A percentile compares a stretch with the other conserved stretches of the same genome.
Evolutionary conservation across 2,888 invertebrate species (phyloP).

Genomic region (Entomobrya proxima): DNA sequence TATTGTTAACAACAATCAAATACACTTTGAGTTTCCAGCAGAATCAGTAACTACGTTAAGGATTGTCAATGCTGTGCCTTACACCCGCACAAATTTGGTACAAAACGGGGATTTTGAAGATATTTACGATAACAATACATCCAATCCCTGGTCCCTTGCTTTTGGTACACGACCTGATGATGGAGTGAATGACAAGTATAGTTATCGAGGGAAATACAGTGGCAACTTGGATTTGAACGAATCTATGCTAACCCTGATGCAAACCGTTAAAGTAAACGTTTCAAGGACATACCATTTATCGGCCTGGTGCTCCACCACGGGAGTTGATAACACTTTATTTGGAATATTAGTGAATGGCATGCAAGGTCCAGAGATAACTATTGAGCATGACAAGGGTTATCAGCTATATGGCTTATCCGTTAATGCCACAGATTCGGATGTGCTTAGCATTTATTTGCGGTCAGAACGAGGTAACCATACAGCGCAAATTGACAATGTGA

Average conservation of each 20-base stretch:
- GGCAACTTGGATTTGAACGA: slow-evolving; percentile 59
- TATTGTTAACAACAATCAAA: not conserved
- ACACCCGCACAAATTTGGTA: slow-evolving; percentile 47
- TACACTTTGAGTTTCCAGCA: slow-evolving; percentile 59
- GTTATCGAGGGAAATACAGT: slow-evolving; percentile 58
- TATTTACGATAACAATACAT: not conserved
- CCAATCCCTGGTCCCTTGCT: slow-evolving; percentile 46
- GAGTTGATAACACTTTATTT: slow-evolving; percentile 54
- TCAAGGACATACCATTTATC: slow-evolving; percentile 58
- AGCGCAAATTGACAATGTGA: slow-evolving; percentile 68
- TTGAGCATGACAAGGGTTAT: slow-evolving; percentile 52
- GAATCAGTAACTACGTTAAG: slow-evolving; percentile 71
- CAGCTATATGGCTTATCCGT: slow-evolving; percentile 61
- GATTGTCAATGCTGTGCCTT: not conserved
- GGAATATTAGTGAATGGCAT: slow-evolving; percentile 64
- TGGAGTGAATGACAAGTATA: slow-evolving; percentile 64
- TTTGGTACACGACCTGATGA: slow-evolving; percentile 53
- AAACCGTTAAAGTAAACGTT: slow-evolving; percentile 54
- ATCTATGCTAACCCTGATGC: slow-evolving; percentile 61
- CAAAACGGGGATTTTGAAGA: slow-evolving; percentile 73
- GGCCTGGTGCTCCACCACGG: slow-evolving; percentile 69
- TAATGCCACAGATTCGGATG: slow-evolving; percentile 59
- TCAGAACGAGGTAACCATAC: slow-evolving; percentile 38
- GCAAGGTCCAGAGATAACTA: slow-evolving; percentile 65
- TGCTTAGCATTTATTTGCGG: slow-evolving; percentile 66